Percentiles rank a stretch among this genome's conserved stretches.
These are phyloP conservation scores for Pangasianodon gigas DNA, from an alignment of 2,113 vertebrate genomes.

Conservation along the genomic window DNA sequence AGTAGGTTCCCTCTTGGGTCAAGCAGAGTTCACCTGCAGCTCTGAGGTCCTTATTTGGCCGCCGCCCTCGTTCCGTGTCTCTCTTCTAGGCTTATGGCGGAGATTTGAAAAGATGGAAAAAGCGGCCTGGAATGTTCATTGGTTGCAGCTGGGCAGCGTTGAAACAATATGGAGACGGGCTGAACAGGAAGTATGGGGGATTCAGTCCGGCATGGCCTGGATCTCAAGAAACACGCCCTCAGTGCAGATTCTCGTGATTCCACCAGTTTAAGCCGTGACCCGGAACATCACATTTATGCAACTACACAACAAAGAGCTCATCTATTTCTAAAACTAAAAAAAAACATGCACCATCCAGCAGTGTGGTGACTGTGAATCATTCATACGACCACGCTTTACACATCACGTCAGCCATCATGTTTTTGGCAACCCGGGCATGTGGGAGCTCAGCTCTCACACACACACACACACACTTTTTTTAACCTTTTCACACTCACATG, in stretches of 20 bases:
- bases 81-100: constrained; percentile 65
- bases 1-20: constrained; percentile 64
- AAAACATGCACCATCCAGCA: neutral
- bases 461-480: neutral
- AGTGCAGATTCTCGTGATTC: neutral
- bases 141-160: constrained; percentile 74
- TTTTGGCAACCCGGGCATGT: neutral
- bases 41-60: constrained; percentile 64
- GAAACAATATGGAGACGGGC: constrained; percentile 65
- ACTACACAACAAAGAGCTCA: constrained; percentile 6
- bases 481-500: neutral
- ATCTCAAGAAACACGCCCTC: neutral
- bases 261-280: constrained; percentile 1
- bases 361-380: neutral
- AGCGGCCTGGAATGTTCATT: constrained; percentile 71
- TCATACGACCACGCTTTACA: neutral
- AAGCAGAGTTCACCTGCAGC: constrained; percentile 66
- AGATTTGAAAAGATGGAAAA: constrained; percentile 73
- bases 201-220: neutral
- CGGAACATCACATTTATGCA: constrained; percentile 27
- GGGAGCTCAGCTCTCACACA: neutral
- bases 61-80: constrained; percentile 61
- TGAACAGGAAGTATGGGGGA: constrained; percentile 68
- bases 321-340: neutral
- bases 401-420: neutral